Evolutionary conservation across 2,888 invertebrate species (phyloP).

Genomic region (Caenorhabditis auriculariae): DNA sequence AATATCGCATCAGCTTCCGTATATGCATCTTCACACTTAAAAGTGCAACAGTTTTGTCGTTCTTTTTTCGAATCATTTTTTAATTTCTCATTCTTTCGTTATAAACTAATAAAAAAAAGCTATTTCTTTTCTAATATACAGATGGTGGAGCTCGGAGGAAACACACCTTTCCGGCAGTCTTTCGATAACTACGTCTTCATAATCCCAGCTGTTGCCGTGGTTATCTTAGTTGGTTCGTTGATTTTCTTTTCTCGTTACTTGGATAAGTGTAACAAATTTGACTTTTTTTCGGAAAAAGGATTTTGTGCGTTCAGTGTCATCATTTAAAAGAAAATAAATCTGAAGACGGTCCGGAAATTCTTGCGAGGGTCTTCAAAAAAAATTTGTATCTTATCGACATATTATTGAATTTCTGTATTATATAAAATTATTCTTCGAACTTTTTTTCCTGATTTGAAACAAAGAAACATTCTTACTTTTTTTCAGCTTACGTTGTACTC

Average conservation of each 20-base stretch:
- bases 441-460: not conserved
- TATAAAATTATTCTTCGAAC: not conserved
- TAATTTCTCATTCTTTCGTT: too few species aligned
- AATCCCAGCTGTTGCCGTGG: constrained; percentile 79
- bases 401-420: not conserved
- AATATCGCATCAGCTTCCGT: too few species aligned
- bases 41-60: too few species aligned
- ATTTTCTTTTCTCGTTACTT: constrained; percentile 2
- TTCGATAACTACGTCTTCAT: constrained; percentile 86
- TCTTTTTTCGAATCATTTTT: too few species aligned
- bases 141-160: constrained; percentile 50
- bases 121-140: constrained; percentile 3
- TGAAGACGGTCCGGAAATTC: too few species aligned
- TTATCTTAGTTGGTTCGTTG: constrained; percentile 77
- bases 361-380: too few species aligned
- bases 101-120: too few species aligned
- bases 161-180: constrained; percentile 43
- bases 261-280: constrained; percentile 5
- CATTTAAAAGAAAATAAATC: too few species aligned
- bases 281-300: not conserved
- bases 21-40: too few species aligned
- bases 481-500: constrained; percentile 19
- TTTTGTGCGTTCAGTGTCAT: not conserved
- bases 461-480: not conserved
- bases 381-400: not conserved